These are phyloP conservation scores for Amblyjoppa proteus DNA, from an alignment of 2,888 invertebrate genomes.

Conservation along the genomic window DNA sequence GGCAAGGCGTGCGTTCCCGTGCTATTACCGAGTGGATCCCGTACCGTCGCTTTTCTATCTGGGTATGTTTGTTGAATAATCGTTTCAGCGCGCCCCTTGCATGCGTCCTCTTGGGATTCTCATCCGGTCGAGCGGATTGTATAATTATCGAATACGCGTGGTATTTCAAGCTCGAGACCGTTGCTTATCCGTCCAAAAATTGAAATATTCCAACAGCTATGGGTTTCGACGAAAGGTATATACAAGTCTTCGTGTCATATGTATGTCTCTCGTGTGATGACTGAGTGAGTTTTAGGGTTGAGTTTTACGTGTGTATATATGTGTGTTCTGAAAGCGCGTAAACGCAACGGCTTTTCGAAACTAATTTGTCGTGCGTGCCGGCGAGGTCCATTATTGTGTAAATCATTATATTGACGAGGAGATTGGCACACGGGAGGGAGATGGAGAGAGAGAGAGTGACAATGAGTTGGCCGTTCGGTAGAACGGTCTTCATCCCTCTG, in stretches of 20 bases:
- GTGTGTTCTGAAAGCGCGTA: conserved; percentile 48
- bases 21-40: too few relatives aligned
- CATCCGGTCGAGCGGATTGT: conserved; percentile 38
- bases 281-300: conserved; percentile 47
- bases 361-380: conserved; percentile 68
- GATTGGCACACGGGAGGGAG: conserved; percentile 63
- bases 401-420: conserved; percentile 76
- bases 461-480: conserved; percentile 70
- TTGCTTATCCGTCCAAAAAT: conserved; percentile 20
- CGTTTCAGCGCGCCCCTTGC: conserved; percentile 27
- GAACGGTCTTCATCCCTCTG: conserved; percentile 50
- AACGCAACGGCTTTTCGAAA: conserved; percentile 60
- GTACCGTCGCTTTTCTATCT: too few relatives aligned
- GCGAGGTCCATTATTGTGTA: conserved; percentile 83
- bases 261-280: conserved; percentile 5
- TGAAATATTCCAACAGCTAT: background rate
- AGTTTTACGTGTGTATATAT: conserved; percentile 33
- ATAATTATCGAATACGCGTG: conserved; percentile 12
- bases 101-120: conserved; percentile 42
- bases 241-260: background rate
- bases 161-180: background rate
- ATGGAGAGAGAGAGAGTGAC: conserved; percentile 71
- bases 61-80: conserved; percentile 46
- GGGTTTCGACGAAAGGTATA: background rate
- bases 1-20: too few relatives aligned